These are phyloP conservation scores for Orchesella flavescens DNA, from an alignment of 2,888 invertebrate genomes.

Conservation along the genomic window DNA sequence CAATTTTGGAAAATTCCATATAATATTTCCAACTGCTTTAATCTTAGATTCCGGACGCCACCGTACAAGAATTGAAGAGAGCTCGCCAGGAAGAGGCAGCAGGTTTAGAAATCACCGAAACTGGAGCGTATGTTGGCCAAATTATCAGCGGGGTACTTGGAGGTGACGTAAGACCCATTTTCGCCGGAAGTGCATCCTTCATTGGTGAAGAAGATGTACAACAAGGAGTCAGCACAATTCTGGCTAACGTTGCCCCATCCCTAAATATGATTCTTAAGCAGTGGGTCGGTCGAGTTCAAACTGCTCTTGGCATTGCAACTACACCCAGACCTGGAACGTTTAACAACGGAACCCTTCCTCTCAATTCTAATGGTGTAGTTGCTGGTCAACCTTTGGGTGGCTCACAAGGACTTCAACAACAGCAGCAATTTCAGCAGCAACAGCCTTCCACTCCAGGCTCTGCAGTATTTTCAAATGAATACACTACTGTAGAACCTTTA, in stretches of 20 bases:
- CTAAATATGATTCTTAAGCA: conserved; percentile 35
- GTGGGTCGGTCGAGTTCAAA: conserved; percentile 40
- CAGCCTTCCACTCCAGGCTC: background rate
- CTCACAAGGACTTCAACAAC: background rate
- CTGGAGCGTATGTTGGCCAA: conserved; percentile 48
- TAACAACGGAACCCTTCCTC: conserved; percentile 20
- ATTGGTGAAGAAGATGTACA: conserved; percentile 50
- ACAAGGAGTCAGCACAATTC: conserved; percentile 46
- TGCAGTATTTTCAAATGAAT: background rate
- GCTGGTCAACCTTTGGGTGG: background rate
- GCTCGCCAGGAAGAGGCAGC: conserved; percentile 39
- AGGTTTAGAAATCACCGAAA: conserved; percentile 21
- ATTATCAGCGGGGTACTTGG: conserved; percentile 50
- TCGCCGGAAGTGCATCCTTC: conserved; percentile 44
- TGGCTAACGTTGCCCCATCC: conserved; percentile 39
- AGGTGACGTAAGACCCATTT: conserved; percentile 53
- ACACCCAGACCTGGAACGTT: conserved; percentile 28
- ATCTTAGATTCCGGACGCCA: conserved; percentile 41
- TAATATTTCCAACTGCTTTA: too few species aligned
- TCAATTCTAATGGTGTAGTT: conserved; percentile 37
- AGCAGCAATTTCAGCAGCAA: conserved; percentile 5
- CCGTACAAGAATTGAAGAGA: conserved; percentile 9
- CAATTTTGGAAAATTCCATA: too few species aligned
- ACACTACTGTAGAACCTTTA: conserved; percentile 29
- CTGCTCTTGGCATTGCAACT: conserved; percentile 19